Evolutionary conservation across 2,113 vertebrate species (phyloP).

Genomic region (Eolophus roseicapilla): DNA sequence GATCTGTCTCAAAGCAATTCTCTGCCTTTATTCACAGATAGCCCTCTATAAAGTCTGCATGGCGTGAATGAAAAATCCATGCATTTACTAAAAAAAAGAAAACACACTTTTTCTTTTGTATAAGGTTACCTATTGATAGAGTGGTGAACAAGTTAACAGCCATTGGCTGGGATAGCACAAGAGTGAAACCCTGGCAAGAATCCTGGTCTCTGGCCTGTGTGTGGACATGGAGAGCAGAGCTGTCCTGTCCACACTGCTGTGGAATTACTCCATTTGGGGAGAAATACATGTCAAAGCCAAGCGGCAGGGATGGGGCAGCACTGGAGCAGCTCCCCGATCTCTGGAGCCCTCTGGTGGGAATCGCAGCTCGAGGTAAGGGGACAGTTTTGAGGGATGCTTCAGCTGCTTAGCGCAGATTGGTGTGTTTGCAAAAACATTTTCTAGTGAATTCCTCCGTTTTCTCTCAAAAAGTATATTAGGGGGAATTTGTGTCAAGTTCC

Average conservation of each 20-base stretch:
- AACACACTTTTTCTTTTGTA: not conserved
- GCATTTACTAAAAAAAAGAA: not conserved
- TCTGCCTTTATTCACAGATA: not conserved
- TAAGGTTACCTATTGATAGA: not conserved
- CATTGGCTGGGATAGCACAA: not conserved
- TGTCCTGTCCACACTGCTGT: rapidly evolving
- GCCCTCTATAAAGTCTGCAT: not conserved
- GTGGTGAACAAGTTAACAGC: not conserved
- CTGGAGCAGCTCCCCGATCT: not conserved
- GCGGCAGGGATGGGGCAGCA: not conserved
- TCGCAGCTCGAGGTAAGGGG: not conserved
- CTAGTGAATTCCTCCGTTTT: not conserved
- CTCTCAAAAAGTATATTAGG: not conserved
- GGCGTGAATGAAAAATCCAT: not conserved
- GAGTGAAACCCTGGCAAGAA: not conserved
- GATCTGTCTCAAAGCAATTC: not conserved
- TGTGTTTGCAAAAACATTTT: not conserved
- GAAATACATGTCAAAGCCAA: not conserved
- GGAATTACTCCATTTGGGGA: not conserved
- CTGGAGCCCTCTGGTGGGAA: constrained; percentile 64
- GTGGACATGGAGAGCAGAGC: rapidly evolving
- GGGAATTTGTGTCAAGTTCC: not conserved
- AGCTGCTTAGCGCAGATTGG: not conserved
- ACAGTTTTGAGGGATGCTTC: not conserved
- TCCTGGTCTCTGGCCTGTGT: rapidly evolving